phyloP scores from a whole-genome alignment of 2,797 vertebrate genomes.

The Sebastes diaconus region DNA sequence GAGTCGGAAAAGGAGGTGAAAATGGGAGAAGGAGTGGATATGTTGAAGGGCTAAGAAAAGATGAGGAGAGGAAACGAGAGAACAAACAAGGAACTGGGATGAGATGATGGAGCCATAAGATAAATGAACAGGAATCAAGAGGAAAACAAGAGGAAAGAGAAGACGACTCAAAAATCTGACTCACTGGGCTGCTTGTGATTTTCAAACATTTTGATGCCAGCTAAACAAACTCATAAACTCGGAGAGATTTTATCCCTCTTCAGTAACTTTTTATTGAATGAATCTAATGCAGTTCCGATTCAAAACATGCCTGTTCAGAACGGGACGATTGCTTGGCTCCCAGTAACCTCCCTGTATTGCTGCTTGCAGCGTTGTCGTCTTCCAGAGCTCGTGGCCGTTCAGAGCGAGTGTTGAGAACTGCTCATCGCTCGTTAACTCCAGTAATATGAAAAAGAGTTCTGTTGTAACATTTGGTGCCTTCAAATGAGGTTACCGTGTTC shows the following conservation, averaged over 20 bases:
- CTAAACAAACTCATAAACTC: not conserved
- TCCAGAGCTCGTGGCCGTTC: too few relatives aligned
- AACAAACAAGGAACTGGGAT: not conserved
- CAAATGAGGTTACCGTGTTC: too few relatives aligned
- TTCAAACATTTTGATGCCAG: not conserved
- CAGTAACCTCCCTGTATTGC: fast-evolving
- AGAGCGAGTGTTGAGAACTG: too few relatives aligned
- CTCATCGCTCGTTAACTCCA: fast-evolving
- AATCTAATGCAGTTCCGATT: fast-evolving
- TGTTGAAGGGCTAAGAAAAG: not conserved
- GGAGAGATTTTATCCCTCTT: not conserved
- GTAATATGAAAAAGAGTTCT: too few relatives aligned
- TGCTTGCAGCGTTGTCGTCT: too few relatives aligned
- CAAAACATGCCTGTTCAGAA: too few relatives aligned
- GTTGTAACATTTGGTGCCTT: too few relatives aligned
- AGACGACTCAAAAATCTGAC: not conserved
- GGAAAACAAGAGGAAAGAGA: too few relatives aligned
- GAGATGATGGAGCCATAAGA: not conserved
- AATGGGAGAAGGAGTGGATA: not conserved
- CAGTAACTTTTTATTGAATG: not conserved
- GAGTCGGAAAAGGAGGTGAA: not conserved
- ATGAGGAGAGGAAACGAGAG: not conserved
- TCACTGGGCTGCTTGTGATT: not conserved
- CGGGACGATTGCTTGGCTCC: too few relatives aligned
- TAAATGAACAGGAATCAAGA: not conserved